phyloP scores from a whole-genome alignment of 2,888 invertebrate species.

The Tetheella fluctuosa region DNA sequence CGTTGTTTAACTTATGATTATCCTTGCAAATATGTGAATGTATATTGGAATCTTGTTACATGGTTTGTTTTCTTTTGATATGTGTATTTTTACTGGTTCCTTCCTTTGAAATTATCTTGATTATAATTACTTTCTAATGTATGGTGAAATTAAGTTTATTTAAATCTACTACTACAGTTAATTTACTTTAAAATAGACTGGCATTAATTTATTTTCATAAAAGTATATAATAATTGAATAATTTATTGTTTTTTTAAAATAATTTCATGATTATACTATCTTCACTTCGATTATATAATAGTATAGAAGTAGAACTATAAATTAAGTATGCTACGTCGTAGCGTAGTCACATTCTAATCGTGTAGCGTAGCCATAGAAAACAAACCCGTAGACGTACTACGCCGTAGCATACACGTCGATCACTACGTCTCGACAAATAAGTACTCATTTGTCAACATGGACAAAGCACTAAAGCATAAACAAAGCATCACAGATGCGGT shows the following conservation, averaged over 20 bases:
- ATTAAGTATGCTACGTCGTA: background rate
- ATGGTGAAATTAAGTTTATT: too few species aligned
- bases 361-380: background rate
- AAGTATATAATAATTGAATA: too few species aligned
- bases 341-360: background rate
- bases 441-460: background rate
- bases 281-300: background rate
- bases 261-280: too few species aligned
- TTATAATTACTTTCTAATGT: too few species aligned
- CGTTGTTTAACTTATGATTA: constrained; percentile 6
- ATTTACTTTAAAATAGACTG: too few species aligned
- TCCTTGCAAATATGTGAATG: constrained; percentile 9
- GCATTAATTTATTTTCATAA: too few species aligned
- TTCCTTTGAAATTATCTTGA: background rate
- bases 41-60: background rate
- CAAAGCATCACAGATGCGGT: constrained; percentile 34
- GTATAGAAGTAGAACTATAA: background rate
- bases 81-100: background rate
- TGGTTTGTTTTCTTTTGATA: constrained; percentile 9
- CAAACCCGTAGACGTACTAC: background rate
- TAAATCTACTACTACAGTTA: too few species aligned
- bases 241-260: too few species aligned
- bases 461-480: constrained; percentile 3
- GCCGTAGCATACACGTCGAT: background rate
- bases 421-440: background rate